Conservation (phyloP, 2,888 invertebrate species). For the Griposia aprilina region DNA sequence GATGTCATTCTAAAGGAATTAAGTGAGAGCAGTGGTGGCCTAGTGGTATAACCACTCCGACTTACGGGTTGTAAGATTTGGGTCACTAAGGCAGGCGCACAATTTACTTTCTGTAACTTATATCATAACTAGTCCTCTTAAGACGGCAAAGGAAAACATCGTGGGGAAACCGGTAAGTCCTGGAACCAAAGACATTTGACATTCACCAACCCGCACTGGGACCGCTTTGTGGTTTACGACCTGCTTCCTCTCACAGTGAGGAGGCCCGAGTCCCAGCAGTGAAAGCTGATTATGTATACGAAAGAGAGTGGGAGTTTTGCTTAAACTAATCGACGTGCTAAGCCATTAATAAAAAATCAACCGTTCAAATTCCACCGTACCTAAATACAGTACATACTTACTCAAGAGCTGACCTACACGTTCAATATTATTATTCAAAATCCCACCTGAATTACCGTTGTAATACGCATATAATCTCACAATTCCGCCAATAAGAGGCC, state of each 20-base stretch:
- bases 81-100: neutral
- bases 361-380: neutral
- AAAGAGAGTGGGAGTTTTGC: neutral
- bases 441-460: conserved; percentile 51
- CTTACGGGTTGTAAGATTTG: neutral
- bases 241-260: neutral
- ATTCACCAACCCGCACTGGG: neutral
- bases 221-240: neutral
- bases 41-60: neutral
- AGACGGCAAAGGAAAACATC: too few species aligned
- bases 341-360: neutral
- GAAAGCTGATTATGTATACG: neutral
- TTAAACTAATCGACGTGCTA: neutral
- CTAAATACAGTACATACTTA: neutral
- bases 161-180: neutral
- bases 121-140: neutral
- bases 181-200: neutral
- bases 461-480: conserved; percentile 58
- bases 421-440: conserved; percentile 64
- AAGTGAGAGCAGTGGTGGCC: neutral
- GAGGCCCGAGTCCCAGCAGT: neutral
- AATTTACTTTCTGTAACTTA: neutral
- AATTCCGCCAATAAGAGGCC: conserved; percentile 57
- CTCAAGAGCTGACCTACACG: conserved; percentile 21
- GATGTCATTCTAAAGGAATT: neutral